phyloP scores from a whole-genome alignment of 2,113 vertebrate species.

The Plecotus auritus region DNA sequence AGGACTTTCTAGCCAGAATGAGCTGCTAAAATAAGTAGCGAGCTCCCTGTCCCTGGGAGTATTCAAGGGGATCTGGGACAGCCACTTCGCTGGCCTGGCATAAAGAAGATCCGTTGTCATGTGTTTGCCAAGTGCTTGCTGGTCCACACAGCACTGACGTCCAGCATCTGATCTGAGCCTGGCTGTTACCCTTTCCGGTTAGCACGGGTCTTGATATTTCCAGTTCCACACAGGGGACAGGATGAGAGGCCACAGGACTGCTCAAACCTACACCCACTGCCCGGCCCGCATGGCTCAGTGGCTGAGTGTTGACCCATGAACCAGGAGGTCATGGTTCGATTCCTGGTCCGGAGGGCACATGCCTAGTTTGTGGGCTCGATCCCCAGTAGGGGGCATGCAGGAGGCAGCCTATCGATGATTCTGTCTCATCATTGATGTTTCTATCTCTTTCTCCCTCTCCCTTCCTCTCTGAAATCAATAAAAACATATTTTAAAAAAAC shows the following conservation, averaged over 20 bases:
- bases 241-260: neutral
- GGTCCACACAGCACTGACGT: neutral
- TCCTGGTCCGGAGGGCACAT: too few relatives aligned
- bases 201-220: neutral
- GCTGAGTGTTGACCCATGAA: too few relatives aligned
- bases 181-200: neutral
- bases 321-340: too few relatives aligned
- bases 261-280: accelerated
- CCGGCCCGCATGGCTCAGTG: too few relatives aligned
- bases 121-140: neutral
- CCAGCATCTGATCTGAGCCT: neutral
- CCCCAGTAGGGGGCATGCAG: too few relatives aligned
- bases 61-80: neutral
- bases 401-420: too few relatives aligned
- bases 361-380: too few relatives aligned
- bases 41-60: neutral
- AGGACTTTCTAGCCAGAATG: neutral
- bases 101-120: neutral
- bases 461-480: too few relatives aligned
- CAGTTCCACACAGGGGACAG: neutral
- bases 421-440: too few relatives aligned
- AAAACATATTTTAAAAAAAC: too few relatives aligned
- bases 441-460: too few relatives aligned
- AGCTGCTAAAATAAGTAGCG: neutral
- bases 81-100: neutral